These are phyloP conservation scores for Rhinopomastus cyanomelas DNA, from an alignment of 2,113 vertebrate species.

Conservation along the genomic window DNA sequence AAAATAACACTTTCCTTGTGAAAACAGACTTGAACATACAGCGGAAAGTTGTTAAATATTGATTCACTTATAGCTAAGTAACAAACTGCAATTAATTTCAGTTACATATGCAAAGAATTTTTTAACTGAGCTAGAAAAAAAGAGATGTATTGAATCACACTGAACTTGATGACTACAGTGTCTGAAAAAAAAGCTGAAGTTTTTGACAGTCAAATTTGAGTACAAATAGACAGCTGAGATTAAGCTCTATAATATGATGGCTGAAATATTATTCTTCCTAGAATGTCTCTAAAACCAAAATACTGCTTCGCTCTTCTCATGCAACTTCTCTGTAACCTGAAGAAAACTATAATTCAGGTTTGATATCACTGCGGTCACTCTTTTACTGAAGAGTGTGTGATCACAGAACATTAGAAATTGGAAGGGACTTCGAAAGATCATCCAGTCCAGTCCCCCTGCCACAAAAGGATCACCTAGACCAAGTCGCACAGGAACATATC, in stretches of 20 bases:
- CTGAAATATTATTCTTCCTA: not conserved
- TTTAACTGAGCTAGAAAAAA: not conserved
- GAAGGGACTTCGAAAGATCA: too few species aligned
- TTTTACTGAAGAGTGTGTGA: not conserved
- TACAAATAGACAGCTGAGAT: not conserved
- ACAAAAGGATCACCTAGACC: too few species aligned
- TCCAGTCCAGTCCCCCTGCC: too few species aligned
- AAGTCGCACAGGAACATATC: too few species aligned
- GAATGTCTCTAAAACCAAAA: not conserved
- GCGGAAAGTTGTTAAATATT: not conserved
- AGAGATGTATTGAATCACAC: not conserved
- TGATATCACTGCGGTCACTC: not conserved
- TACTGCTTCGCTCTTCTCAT: not conserved
- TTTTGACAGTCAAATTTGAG: not conserved
- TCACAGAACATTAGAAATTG: too few species aligned
- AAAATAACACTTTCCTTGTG: not conserved
- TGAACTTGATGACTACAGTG: conserved; percentile 9
- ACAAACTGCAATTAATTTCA: conserved; percentile 4
- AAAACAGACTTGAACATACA: not conserved
- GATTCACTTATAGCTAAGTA: not conserved
- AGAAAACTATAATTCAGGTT: not conserved
- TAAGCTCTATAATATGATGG: not conserved
- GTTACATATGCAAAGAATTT: not conserved
- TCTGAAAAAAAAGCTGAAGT: not conserved
- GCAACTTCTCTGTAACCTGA: not conserved